Percentiles rank a stretch among this genome's conserved stretches.
phyloP scores from a whole-genome alignment of 1,140 invertebrate species.

The Trichonephila clavipes region DNA sequence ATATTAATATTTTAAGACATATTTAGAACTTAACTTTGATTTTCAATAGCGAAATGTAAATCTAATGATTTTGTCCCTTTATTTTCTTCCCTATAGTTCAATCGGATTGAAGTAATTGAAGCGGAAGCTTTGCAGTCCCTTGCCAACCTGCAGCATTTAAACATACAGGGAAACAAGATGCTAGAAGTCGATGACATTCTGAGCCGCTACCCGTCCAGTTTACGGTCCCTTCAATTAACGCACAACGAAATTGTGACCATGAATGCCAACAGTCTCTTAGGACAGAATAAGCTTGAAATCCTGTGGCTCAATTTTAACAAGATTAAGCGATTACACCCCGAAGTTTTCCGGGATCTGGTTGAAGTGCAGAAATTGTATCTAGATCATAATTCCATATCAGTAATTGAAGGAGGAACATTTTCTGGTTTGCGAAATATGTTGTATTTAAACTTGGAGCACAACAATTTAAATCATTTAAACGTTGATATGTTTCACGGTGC shows the following conservation, averaged over 20 bases:
- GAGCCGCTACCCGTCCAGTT: constrained; percentile 84
- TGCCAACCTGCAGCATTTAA: constrained; percentile 91
- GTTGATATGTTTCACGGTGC: constrained; percentile 85
- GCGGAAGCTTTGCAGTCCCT: constrained; percentile 90
- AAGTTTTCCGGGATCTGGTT: constrained; percentile 88
- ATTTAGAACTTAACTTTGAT: too few species aligned
- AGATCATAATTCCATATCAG: constrained; percentile 89
- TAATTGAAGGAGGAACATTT: constrained; percentile 90
- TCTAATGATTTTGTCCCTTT: neutral
- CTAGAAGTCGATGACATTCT: constrained; percentile 90
- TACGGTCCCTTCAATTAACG: constrained; percentile 92
- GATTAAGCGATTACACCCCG: constrained; percentile 86
- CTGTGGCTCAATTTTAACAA: constrained; percentile 93
- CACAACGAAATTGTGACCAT: constrained; percentile 89
- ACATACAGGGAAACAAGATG: constrained; percentile 91
- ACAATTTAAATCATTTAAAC: constrained; percentile 79
- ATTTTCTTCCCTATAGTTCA: constrained; percentile 85
- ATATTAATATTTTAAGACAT: too few species aligned
- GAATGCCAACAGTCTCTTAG: constrained; percentile 88
- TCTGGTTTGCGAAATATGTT: constrained; percentile 87
- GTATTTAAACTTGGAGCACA: constrained; percentile 82
- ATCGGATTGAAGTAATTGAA: constrained; percentile 90
- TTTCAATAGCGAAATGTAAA: too few species aligned
- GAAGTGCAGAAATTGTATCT: constrained; percentile 89
- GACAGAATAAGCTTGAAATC: constrained; percentile 90